Evolutionary conservation across 2,888 invertebrate species (phyloP).

Genomic region (Tenodera sinensis): DNA sequence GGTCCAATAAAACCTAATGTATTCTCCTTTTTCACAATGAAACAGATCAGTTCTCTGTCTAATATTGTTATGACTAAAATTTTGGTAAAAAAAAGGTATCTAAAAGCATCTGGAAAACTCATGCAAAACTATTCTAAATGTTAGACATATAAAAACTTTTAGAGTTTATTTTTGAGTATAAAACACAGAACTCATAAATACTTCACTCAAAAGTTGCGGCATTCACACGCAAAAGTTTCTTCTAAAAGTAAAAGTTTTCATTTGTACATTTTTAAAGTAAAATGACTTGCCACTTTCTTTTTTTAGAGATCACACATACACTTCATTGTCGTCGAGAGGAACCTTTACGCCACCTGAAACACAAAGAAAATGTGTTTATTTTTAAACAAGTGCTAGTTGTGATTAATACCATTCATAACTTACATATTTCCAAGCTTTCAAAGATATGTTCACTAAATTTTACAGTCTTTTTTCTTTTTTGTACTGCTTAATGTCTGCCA

Average conservation of each 20-base stretch:
- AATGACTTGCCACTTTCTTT: not conserved
- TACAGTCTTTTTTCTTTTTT: too few species aligned
- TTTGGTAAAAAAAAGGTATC: not conserved
- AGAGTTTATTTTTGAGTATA: not conserved
- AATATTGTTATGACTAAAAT: not conserved
- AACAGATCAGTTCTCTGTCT: not conserved
- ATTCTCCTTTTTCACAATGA: not conserved
- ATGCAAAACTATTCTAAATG: not conserved
- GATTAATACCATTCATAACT: too few species aligned
- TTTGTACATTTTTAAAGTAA: not conserved
- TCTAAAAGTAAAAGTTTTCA: not conserved
- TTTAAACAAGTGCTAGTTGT: too few species aligned
- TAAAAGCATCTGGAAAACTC: not conserved
- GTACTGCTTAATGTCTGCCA: too few species aligned
- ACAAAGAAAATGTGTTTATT: not conserved
- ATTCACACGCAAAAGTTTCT: not conserved
- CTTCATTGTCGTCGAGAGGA: not conserved
- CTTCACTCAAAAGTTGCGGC: not conserved
- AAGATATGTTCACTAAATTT: too few species aligned
- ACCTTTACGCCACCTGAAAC: not conserved
- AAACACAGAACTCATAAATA: not conserved
- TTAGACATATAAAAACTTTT: not conserved
- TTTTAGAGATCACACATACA: not conserved
- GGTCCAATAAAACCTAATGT: too few species aligned
- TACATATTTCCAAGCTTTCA: too few species aligned